Percentiles rank a stretch among this genome's conserved stretches.
Conservation (phyloP, 2,888 invertebrate genomes). For the Lithophane socia region DNA sequence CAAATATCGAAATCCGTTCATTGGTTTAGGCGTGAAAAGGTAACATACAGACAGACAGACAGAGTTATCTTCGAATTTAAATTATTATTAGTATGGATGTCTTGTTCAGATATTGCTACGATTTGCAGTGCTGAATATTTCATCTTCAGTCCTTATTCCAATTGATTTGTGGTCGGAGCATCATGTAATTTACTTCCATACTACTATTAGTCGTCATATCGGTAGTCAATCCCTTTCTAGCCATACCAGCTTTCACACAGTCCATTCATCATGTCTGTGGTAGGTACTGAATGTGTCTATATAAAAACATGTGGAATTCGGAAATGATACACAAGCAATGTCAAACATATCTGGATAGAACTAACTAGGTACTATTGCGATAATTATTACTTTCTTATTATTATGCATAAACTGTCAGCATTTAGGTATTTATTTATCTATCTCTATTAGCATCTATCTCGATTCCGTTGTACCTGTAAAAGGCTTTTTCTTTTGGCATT, state of each 20-base stretch:
- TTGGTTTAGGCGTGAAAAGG: no score
- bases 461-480: neutral
- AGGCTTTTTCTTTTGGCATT: neutral
- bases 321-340: neutral
- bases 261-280: neutral
- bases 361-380: neutral
- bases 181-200: neutral
- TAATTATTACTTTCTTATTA: neutral
- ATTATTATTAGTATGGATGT: no score
- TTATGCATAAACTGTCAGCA: no score
- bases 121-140: neutral
- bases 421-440: no score
- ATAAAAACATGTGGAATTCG: neutral
- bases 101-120: neutral
- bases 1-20: no score
- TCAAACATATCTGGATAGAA: neutral
- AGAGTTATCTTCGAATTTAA: no score
- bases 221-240: neutral
- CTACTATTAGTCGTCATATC: neutral
- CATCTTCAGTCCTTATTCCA: neutral
- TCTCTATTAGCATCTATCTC: neutral
- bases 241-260: neutral
- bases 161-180: no score
- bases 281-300: neutral
- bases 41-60: no score